Base-by-base conservation (phyloP, 2,888 invertebrate species). In the Drosophila dives region DNA sequence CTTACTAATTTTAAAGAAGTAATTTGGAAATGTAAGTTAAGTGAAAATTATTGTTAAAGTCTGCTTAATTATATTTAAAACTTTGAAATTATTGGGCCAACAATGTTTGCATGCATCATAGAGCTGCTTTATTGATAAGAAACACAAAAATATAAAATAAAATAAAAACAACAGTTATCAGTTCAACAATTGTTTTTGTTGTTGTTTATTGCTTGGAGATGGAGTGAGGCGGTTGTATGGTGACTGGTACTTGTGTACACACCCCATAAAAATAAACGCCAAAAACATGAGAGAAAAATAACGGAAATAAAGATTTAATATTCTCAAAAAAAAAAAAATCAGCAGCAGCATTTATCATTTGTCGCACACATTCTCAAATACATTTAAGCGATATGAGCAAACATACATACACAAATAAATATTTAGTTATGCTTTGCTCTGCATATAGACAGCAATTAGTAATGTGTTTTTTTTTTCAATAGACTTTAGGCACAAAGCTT, bases 201-300 rank as follows among this genome's bases (percentile, higher is more conserved):
- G 11, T 7, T 40, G 5, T 36, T 32, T 64, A 34, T 55, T 58
- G 29, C 36, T 38, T 54, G 49, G 17, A 20, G 40, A 23, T 40
- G 4, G n/a, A 26, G 55, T 40, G 38, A 51, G 50, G 67, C 60
- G 53, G 55, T 23, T 15, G 23, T n/a, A 54, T 42, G 62, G 62
- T 77, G 77, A 60, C 77, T 80, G 77, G 80, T 40, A 75, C 76
- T 60, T 42, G 64, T 45, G 75, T 61, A 66, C 45, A 75, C 80
- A 80, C 72, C 71, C 76, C 70, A 76, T 64, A 80, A 79, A 79
- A 32, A 45, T 40, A 50, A 48, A 17, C 12, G 38, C 45, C 20
- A 48, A 60, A 11, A 64, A n/a, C 7, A 55, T n/a, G 45, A 48
- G n/a, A 33, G 26, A 7, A 40, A 34, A 48, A 62, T 15, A 26